Base-by-base conservation (phyloP, 2,113 vertebrate genomes). In the Porphyrio hochstetteri region DNA sequence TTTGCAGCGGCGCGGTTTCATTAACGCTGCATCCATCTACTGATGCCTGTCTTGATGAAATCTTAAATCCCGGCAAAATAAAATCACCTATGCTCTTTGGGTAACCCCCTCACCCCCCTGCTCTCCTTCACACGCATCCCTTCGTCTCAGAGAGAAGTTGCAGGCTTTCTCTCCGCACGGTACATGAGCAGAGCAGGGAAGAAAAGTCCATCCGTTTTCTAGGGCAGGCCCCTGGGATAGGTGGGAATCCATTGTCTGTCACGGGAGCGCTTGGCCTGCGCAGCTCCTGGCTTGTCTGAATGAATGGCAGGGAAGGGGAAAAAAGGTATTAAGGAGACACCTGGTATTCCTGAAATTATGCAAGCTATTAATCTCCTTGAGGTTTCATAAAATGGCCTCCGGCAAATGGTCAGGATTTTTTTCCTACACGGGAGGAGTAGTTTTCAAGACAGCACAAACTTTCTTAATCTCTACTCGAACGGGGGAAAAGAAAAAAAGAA, bases 381-480 rank as follows among this genome's bases (percentile, higher is more conserved):
- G 86, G 77, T 91, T 96, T 87, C 92, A 85, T 96, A 96, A 96
- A 95, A 97, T 94, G 93, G 92, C 90, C 91, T 97, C 95, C 91
- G 88, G 83, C 76, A 46, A 96, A 91, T 15, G 92, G 94, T 76
- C 88, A 88, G 55, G 50, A 75, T 82, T 44, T 93, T 95, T 92
- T 81, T 52, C 61, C 69, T 72, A 61, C 40, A 42, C 42, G 3
- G 61, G 40, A 74, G 48, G 38, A 85, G 42, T 10, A 85, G 36
- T 83, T 86, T 96, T 76, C 93, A 76, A 88, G 79, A 25, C 52
- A 77, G 71, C 35, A n/a, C 77, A 71, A 94, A 92, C 93, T 95
- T 97, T 84, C 94, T 79, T 52, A 74, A 12, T 81, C 72, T 75
- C n/a, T 85, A 28, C 90, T 88, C 16, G 24, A 79, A 67, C n/a